Evolutionary conservation across 2,113 vertebrate species (phyloP).

Genomic region (Podarcis raffonei): DNA sequence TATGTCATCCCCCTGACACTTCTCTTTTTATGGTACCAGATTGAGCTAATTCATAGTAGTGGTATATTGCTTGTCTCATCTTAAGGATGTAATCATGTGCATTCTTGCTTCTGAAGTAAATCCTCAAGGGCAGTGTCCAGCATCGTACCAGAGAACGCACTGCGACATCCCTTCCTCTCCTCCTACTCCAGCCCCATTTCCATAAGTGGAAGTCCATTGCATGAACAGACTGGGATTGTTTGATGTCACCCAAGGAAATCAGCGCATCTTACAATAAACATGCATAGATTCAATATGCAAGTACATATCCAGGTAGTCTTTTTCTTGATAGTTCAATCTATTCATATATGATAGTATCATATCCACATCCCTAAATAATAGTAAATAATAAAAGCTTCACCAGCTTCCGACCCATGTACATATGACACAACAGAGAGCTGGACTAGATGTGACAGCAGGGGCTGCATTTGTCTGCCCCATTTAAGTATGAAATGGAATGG

Average conservation of each 20-base stretch:
- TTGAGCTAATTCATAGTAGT: neutral
- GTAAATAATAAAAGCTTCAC: neutral
- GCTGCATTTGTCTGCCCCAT: neutral
- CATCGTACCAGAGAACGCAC: too few relatives aligned
- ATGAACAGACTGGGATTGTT: too few relatives aligned
- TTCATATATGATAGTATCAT: neutral
- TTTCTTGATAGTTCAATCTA: neutral
- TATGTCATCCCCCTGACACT: neutral
- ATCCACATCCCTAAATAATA: neutral
- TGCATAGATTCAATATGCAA: neutral
- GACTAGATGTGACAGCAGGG: neutral
- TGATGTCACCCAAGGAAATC: neutral
- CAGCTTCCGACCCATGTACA: neutral
- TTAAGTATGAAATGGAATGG: neutral
- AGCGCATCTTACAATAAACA: neutral
- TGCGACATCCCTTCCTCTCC: too few relatives aligned
- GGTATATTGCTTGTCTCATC: neutral
- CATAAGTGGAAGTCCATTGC: too few relatives aligned
- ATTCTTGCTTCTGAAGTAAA: neutral
- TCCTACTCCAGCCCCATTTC: too few relatives aligned
- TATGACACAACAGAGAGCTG: neutral
- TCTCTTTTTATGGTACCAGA: neutral
- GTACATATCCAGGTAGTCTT: neutral
- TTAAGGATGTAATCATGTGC: neutral
- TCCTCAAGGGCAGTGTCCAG: too few relatives aligned